Evolutionary conservation across 2,888 invertebrate species (phyloP).

Genomic region (Lepidocyrtinus sp.): DNA sequence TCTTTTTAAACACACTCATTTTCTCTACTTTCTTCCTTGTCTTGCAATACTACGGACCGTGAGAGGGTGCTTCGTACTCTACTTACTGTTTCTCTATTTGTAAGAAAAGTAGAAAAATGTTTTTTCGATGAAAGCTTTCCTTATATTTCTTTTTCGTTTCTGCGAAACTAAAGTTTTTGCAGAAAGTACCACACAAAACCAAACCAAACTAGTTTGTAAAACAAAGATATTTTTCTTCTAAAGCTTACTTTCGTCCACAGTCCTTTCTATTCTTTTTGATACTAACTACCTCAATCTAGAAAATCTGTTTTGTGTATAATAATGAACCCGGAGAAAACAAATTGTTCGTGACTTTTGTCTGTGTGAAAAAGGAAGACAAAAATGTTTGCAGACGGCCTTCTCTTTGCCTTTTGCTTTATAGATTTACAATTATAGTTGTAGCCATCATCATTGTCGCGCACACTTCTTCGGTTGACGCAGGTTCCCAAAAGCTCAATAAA

Average conservation of each 20-base stretch:
- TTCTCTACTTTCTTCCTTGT: constrained; percentile 21
- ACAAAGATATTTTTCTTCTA: constrained; percentile 3
- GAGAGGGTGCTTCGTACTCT: no score
- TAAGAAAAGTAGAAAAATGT: no score
- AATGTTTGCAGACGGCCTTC: constrained; percentile 26
- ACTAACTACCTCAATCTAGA: constrained; percentile 6
- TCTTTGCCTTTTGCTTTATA: constrained; percentile 9
- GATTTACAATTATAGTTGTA: not conserved
- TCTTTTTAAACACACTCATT: constrained; percentile 71
- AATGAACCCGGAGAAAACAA: constrained; percentile 28
- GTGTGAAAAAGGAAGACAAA: constrained; percentile 33
- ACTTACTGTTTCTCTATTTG: not conserved
- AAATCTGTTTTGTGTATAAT: constrained; percentile 25
- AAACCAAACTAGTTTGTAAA: constrained; percentile 30
- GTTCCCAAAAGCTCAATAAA: not conserved
- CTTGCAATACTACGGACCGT: no score
- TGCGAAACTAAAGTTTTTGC: not conserved
- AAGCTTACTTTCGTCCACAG: constrained; percentile 45
- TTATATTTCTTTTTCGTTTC: constrained; percentile 12
- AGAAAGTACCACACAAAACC: constrained; percentile 50
- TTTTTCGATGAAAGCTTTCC: not conserved
- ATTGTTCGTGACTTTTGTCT: constrained; percentile 59
- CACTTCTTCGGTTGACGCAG: not conserved
- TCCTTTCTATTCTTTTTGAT: constrained; percentile 43
- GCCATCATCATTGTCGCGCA: not conserved